These are phyloP conservation scores for Indicator indicator DNA, from an alignment of 2,113 vertebrate species.

Conservation along the genomic window DNA sequence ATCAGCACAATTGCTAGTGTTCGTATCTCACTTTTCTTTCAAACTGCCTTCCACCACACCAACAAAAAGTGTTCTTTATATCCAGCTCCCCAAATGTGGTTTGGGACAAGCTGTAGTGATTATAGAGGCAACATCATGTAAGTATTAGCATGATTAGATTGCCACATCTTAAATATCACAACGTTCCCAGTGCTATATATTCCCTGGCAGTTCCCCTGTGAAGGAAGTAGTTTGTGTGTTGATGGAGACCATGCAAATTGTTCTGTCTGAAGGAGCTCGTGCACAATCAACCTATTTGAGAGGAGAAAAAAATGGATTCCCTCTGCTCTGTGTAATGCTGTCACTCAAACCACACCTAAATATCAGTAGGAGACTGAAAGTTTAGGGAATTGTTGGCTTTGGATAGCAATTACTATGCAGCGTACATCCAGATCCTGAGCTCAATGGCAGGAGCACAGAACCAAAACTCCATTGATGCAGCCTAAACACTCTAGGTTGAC, in stretches of 20 bases:
- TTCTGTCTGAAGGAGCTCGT: slow-evolving; percentile 54
- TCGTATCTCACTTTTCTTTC: background rate
- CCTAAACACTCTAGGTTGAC: background rate
- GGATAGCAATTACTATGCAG: background rate
- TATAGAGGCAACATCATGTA: background rate
- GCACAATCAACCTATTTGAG: slow-evolving; percentile 24
- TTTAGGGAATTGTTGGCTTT: slow-evolving; percentile 41
- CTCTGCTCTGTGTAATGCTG: slow-evolving; percentile 24
- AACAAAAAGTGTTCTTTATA: background rate
- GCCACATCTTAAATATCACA: background rate
- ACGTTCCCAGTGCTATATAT: background rate
- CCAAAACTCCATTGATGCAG: background rate
- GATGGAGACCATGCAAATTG: slow-evolving; percentile 53
- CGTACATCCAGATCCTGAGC: background rate
- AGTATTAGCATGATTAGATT: background rate
- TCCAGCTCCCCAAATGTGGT: background rate
- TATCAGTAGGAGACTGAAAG: slow-evolving; percentile 45
- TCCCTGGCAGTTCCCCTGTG: slow-evolving; percentile 1
- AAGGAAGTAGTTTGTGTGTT: slow-evolving; percentile 52
- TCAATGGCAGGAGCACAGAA: background rate
- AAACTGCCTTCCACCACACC: background rate
- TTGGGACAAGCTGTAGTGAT: background rate
- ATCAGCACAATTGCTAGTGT: background rate
- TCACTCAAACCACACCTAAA: slow-evolving; percentile 47
- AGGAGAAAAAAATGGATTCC: slow-evolving; percentile 7